Percentiles rank a stretch among this genome's conserved stretches.
phyloP scores from a whole-genome alignment of 2,113 vertebrate genomes.

The Grammomys dolichurus region DNA sequence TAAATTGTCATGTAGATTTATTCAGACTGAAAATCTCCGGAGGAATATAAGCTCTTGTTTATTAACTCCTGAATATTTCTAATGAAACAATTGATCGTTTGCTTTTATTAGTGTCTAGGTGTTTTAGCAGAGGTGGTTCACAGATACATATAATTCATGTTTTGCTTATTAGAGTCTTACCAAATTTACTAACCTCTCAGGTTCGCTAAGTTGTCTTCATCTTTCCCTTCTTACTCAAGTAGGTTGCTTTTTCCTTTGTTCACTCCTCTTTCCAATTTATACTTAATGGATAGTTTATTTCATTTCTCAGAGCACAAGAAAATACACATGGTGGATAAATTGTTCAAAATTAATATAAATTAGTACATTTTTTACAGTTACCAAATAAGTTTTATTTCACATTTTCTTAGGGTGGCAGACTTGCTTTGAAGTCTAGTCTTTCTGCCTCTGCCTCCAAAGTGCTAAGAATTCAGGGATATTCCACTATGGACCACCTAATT shows the following conservation, averaged over 20 bases:
- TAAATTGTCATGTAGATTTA: slow-evolving; percentile 63
- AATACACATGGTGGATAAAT: neutral
- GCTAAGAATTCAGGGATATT: neutral
- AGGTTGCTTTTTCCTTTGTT: slow-evolving; percentile 10
- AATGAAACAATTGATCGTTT: slow-evolving; percentile 64
- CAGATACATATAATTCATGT: slow-evolving; percentile 44
- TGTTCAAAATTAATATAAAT: slow-evolving; percentile 44
- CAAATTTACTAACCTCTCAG: slow-evolving; percentile 38
- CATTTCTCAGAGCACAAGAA: slow-evolving; percentile 37
- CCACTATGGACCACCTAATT: neutral
- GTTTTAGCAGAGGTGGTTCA: slow-evolving; percentile 68
- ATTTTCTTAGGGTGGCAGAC: neutral
- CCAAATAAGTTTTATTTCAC: neutral
- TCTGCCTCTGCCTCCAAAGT: neutral
- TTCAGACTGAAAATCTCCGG: slow-evolving; percentile 55
- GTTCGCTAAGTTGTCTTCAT: slow-evolving; percentile 52
- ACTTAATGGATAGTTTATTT: slow-evolving; percentile 20
- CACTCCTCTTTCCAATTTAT: slow-evolving; percentile 21
- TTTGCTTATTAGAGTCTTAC: slow-evolving; percentile 44
- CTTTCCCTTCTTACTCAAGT: neutral
- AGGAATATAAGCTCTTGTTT: slow-evolving; percentile 62
- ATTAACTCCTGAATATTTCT: slow-evolving; percentile 65
- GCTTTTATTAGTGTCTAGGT: slow-evolving; percentile 60
- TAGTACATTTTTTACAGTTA: slow-evolving; percentile 33
- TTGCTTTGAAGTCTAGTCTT: neutral